phyloP scores from a whole-genome alignment of 1,140 invertebrate genomes.

The Zaprionus africanus region DNA sequence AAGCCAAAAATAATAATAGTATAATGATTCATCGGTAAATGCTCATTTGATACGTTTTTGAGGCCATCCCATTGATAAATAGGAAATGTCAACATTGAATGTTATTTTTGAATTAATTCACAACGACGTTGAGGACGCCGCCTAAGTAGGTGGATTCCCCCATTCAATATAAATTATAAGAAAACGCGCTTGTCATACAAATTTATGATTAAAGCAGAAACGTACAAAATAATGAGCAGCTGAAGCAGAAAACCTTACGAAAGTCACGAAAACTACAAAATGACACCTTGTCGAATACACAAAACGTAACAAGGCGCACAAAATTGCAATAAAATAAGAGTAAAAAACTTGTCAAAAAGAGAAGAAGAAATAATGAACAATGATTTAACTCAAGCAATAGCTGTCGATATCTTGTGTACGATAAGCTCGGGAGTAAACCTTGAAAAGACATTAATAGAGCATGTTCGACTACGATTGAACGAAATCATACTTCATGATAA shows the following conservation, averaged over 20 bases:
- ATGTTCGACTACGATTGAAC: not conserved
- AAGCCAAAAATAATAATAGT: constrained; percentile 16
- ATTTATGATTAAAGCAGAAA: constrained; percentile 47
- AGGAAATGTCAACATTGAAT: constrained; percentile 24
- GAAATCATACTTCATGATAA: not conserved
- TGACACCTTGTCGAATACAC: constrained; percentile 28
- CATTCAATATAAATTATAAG: constrained; percentile 31
- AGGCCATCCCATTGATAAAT: constrained; percentile 25
- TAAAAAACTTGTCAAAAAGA: constrained; percentile 6
- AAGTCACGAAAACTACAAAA: constrained; percentile 50
- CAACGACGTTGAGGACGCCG: constrained; percentile 26
- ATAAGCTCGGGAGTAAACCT: not conserved
- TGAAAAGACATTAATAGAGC: not conserved
- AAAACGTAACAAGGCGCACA: constrained; percentile 36
- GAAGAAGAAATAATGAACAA: constrained; percentile 22
- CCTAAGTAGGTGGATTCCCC: not conserved
- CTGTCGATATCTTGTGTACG: not conserved
- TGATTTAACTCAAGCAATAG: not conserved
- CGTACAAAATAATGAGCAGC: constrained; percentile 14
- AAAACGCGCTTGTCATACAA: constrained; percentile 59
- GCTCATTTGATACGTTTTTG: constrained; percentile 4
- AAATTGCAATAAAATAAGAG: constrained; percentile 44
- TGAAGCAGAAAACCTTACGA: constrained; percentile 13
- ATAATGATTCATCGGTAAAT: constrained; percentile 34
- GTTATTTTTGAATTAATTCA: constrained; percentile 40